Evolutionary conservation across 1,140 invertebrate species (phyloP).

Genomic region (Thaumatotibia leucotreta): DNA sequence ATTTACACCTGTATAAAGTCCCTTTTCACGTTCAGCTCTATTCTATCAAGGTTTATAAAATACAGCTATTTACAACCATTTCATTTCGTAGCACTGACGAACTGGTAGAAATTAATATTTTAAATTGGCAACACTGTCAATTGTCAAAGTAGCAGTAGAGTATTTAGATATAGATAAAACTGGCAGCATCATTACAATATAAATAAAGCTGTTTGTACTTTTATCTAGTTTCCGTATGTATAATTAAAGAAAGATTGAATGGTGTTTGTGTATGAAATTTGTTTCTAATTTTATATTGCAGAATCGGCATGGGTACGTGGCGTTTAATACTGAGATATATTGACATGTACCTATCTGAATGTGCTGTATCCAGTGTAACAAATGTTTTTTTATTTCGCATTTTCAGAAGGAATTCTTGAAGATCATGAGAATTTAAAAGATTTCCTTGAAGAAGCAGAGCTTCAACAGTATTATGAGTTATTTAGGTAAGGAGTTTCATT

Average conservation of each 20-base stretch:
- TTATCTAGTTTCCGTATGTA: background rate
- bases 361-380: background rate
- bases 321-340: background rate
- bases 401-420: constrained; percentile 45
- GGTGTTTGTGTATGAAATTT: background rate
- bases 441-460: constrained; percentile 62
- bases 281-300: background rate
- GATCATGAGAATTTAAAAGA: constrained; percentile 52
- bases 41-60: too few species aligned
- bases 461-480: constrained; percentile 59
- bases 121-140: background rate
- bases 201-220: background rate
- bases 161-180: constrained; percentile 2
- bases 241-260: background rate
- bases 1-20: too few species aligned
- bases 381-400: constrained; percentile 28
- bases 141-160: background rate
- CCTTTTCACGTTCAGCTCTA: too few species aligned
- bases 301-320: constrained; percentile 8
- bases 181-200: background rate
- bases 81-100: too few species aligned
- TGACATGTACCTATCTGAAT: background rate
- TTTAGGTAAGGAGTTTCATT: constrained; percentile 50
- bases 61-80: too few species aligned
- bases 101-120: background rate